phyloP scores from a whole-genome alignment of 2,113 vertebrate species.

The Lonchura striata region DNA sequence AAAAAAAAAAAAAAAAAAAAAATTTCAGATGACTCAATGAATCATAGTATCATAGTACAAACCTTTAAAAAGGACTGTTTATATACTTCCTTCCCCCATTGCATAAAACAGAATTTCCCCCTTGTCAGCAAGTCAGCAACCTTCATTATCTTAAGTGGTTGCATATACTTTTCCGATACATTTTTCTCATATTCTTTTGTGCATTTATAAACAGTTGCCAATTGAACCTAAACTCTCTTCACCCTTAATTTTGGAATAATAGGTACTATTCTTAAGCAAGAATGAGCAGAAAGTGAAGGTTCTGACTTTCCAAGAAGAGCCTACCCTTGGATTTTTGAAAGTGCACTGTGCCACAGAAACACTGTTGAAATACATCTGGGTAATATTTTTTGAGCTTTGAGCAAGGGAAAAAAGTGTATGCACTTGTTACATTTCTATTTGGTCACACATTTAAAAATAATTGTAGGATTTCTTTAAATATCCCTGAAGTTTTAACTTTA shows the following conservation, averaged over 20 bases:
- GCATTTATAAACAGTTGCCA: not conserved
- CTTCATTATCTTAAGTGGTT: not conserved
- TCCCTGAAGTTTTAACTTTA: not conserved
- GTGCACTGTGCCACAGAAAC: not conserved
- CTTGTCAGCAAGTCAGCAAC: not conserved
- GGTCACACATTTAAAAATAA: not conserved
- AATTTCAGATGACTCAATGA: not conserved
- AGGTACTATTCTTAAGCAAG: not conserved
- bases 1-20: not conserved
- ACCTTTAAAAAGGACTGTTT: not conserved
- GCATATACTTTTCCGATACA: not conserved
- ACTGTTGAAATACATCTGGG: not conserved
- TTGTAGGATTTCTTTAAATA: not conserved
- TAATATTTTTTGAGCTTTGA: not conserved
- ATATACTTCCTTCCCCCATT: not conserved
- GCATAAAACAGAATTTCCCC: fast-evolving
- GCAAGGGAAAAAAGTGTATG: not conserved
- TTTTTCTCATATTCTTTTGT: not conserved
- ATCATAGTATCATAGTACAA: fast-evolving
- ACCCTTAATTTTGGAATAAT: not conserved
- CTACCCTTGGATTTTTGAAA: not conserved
- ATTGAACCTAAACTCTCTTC: not conserved
- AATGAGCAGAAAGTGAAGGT: not conserved
- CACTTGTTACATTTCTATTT: not conserved
- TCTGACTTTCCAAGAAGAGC: not conserved